Evolutionary conservation across 2,888 invertebrate genomes (phyloP).

Genomic region (Thymelicus sylvestris): DNA sequence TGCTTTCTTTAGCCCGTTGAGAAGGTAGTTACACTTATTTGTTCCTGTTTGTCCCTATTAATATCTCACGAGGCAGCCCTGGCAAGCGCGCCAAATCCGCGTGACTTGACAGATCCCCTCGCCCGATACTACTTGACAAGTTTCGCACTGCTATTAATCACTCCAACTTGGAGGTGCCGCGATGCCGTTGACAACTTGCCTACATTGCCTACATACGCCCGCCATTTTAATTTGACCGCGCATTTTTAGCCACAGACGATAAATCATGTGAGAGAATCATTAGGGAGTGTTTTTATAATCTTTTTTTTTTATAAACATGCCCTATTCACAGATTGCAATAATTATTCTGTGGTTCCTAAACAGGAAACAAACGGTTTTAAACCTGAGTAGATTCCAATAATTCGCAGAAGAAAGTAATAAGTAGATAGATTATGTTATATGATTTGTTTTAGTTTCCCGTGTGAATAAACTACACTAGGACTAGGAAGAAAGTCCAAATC

Average conservation of each 20-base stretch:
- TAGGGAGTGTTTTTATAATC: constrained; percentile 9
- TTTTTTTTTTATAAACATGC: not conserved
- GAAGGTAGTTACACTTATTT: not conserved
- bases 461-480: too few species aligned
- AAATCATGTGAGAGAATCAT: constrained; percentile 39
- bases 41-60: constrained; percentile 12
- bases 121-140: constrained; percentile 51
- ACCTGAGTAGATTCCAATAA: too few species aligned
- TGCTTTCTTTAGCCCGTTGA: too few species aligned
- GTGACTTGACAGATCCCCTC: constrained; percentile 33
- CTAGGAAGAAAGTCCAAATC: too few species aligned
- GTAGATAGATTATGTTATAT: too few species aligned
- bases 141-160: constrained; percentile 53
- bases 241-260: constrained; percentile 41
- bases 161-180: constrained; percentile 49
- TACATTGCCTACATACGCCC: constrained; percentile 46
- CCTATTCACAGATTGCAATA: not conserved
- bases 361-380: not conserved
- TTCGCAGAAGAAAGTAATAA: too few species aligned
- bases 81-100: constrained; percentile 32
- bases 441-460: too few species aligned
- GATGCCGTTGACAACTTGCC: constrained; percentile 53
- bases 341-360: not conserved
- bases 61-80: constrained; percentile 26
- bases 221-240: constrained; percentile 51